Base-by-base conservation (phyloP, 2,797 vertebrate species). In the Aotus griseimembra region DNA sequence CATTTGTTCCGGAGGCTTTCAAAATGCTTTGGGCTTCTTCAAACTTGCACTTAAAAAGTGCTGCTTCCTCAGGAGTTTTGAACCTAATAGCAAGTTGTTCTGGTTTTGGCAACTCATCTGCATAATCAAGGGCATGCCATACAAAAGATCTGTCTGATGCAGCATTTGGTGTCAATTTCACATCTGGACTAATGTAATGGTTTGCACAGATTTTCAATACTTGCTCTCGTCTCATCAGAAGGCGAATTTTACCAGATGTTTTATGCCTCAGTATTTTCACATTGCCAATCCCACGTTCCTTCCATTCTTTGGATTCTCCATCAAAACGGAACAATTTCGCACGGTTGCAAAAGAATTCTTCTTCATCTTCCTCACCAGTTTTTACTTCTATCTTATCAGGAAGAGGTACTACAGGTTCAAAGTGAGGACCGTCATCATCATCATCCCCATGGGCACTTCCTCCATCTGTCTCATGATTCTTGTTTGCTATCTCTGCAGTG, bases 191-290 rank as follows among this genome's bases (percentile, higher is more conserved):
- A 97, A 99, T 99, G 93, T 99, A 99, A 98, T 99, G 99, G 98
- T 99, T 99, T 97, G 99, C 99, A 98, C 99, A 99, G 93, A 99
- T 99, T 98, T 99, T 99, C 52, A 99, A 98, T 46, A 99, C 99
- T 98, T 99, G 99, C 79, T 99, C 99, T 57, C 99, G 99, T 98
- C 99, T 99, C 99, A 99, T 99, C 72, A 99, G 97, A 86, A 99
- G 98, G 64, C 99, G 99, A 67, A 99, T 99, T 98, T 99, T 99
- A n/a, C 99, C 99, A 94, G 99, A 99, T 61, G 99, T 98, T 97
- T 98, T 99, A 97, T 99, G 99, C 90, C 99, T 99, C 28, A 99
- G 97, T 97, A 99, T 99, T 99, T 99, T 99, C 58, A 99, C 98
- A 88, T 99, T 99, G 64, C 99, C 99, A 90, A 99, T 98, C 15